Evolutionary conservation across 64 coral and sea anemone species (phyloP), one percentile per base, ranked within the genome.

Genomic region (Trachythela sp.): DNA sequence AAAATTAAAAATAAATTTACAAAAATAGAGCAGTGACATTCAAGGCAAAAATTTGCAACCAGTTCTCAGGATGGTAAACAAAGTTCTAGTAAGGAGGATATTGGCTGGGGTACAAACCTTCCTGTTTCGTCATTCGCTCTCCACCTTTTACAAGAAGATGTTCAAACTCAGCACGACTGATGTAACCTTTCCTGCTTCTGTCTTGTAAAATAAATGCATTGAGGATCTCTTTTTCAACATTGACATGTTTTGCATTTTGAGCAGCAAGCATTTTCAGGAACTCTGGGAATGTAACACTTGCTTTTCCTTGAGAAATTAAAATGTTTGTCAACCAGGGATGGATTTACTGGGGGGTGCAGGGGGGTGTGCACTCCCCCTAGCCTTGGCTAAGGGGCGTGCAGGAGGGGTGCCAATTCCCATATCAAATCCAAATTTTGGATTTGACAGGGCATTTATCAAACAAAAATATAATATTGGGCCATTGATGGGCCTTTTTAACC

Each of bases 131-230:
- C 75, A 80, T 80, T 80, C 37, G 0, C 35, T 80, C 75, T 37
- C 75, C 75, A 35, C 75, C 75, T 10, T 18, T 30, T 15, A 35
- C 30, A 39, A 80, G 75, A 2, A 80, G 75, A 80, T 80, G 75
- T 80, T 80, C 75, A 13, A 80, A 80, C 15, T 80, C 75, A 17
- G 33, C 37, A 80, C 75, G 75, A 37, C 75, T 80, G 20, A 80
- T 36, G 20, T 37, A 80, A 30, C 75, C 75, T 17, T 80, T 80
- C 1, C 30, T 80, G 31, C 37, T 35, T 80, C 35, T 80, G 37
- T 80, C 75, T 37, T 20, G 15, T 30, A 80, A 80, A 1, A 80
- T 36, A 39, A 80, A 80, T 80, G 75, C 75, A 80, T 80, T 29
- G 35, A 80, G 75, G 2, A 80, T 39, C 75, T 80, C 75, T 38